These are phyloP conservation scores for Linhomoeus sp. DNA, from an alignment of 2,888 invertebrate genomes.

Conservation along the genomic window DNA sequence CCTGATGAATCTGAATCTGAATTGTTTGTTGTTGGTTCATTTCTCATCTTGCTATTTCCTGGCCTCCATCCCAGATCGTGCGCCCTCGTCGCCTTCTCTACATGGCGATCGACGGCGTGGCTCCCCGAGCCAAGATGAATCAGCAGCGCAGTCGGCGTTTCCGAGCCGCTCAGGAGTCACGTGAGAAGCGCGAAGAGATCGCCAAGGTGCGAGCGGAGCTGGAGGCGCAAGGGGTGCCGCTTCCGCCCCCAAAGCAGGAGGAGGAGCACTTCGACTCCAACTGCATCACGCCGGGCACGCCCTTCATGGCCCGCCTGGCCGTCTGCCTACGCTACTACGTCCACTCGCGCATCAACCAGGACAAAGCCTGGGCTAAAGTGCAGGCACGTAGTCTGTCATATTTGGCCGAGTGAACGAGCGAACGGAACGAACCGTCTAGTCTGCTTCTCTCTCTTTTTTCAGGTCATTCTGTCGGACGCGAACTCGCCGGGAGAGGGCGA, in stretches of 20 bases:
- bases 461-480: conserved; percentile 79
- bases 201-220: conserved; percentile 37
- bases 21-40: too few relatives aligned
- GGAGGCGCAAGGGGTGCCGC: conserved; percentile 19
- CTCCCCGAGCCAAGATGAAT: conserved; percentile 91
- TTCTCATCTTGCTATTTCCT: too few relatives aligned
- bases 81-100: conserved; percentile 54
- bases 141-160: conserved; percentile 91
- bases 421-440: background rate
- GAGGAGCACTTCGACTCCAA: conserved; percentile 93
- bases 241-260: conserved; percentile 51
- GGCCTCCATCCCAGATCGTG: conserved; percentile 11
- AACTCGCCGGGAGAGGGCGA: conserved; percentile 96
- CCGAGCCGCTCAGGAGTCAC: conserved; percentile 79
- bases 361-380: conserved; percentile 81
- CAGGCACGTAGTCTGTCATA: conserved; percentile 42
- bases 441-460: background rate
- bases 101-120: conserved; percentile 97
- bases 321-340: conserved; percentile 54
- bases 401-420: too few relatives aligned
- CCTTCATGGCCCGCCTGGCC: conserved; percentile 76
- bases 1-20: too few relatives aligned
- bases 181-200: conserved; percentile 68
- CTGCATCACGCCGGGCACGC: conserved; percentile 97
- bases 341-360: conserved; percentile 68